Percentiles rank a stretch among this genome's conserved stretches.
phyloP scores from a whole-genome alignment of 2,113 vertebrate genomes.

The Pseudolaguvia tuberculata region DNA sequence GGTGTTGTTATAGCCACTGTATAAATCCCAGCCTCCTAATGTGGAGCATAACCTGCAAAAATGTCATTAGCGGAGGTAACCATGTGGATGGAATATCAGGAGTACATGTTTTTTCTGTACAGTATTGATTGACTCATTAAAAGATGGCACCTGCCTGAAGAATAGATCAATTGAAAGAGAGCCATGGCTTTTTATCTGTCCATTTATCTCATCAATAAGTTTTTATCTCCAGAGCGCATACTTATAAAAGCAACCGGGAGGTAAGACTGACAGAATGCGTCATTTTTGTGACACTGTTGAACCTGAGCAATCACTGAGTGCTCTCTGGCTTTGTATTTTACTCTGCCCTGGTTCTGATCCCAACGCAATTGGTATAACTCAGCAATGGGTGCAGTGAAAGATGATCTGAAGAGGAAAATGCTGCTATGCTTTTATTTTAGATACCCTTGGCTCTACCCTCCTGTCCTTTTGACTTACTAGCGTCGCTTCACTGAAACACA shows the following conservation, averaged over 20 bases:
- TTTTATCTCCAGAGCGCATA: constrained; percentile 7
- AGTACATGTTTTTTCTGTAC: constrained; percentile 6
- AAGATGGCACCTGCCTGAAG: background rate
- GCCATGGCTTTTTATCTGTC: constrained; percentile 3
- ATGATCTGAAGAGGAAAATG: constrained; percentile 21
- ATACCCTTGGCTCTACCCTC: constrained; percentile 23
- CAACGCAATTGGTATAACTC: background rate
- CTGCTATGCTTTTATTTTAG: constrained; percentile 18
- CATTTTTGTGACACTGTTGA: constrained; percentile 16
- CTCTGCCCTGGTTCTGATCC: constrained; percentile 10
- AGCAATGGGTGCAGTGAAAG: constrained; percentile 15
- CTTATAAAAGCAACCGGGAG: background rate
- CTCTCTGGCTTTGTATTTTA: constrained; percentile 1
- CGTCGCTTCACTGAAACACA: constrained; percentile 31
- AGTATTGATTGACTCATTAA: constrained; percentile 24
- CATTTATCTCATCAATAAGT: constrained; percentile 2
- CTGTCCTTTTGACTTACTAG: constrained; percentile 26
- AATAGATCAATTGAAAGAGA: background rate
- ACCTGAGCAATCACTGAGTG: constrained; percentile 5
- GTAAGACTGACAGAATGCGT: background rate
- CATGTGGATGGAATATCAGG: constrained; percentile 2
- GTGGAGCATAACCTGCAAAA: constrained; percentile 10
- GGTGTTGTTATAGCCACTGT: background rate
- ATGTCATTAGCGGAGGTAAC: constrained; percentile 9
- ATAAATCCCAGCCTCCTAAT: background rate